Base-by-base conservation (phyloP, 2,113 vertebrate genomes). In the Megalops atlanticus region DNA sequence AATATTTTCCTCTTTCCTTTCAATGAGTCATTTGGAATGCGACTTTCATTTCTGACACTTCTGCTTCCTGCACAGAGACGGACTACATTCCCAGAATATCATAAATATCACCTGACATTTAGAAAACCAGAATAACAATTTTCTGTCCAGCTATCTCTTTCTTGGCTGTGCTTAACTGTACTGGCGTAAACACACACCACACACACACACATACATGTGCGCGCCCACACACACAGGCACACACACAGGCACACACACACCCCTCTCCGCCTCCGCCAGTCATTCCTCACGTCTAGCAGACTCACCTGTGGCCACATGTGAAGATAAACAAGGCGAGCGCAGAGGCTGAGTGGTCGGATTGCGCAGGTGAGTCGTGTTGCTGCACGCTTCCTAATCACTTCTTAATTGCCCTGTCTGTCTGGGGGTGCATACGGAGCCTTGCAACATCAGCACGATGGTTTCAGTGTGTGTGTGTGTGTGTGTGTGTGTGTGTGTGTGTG, bases 331-430 rank as follows among this genome's bases (percentile, higher is more conserved):
- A 87, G 82, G 88, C 54, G 71, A 91, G 79, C 75, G 86, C 64
- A 85, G 84, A 49, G 88, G 90, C 90, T 91, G 4, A 4, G 21
- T 18, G 14, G 73, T 24, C 73, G n/a, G 91, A 89, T 89, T 90
- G 81, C 35, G 78, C 45, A 69, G 87, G 85, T 83, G 84, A 86
- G 84, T 92, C 92, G 84, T 94, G 94, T 91, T 85, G 86, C 89
- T 92, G 90, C 93, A 91, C 83, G 94, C 87, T 83, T 88, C 83
- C 87, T 92, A 93, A 94, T 92, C 91, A 92, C 85, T 88, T 89
- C 89, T 92, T 92, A 93, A 93, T 94, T 90, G 93, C 86, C 82
- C 90, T 52, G 91, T 92, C 92, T 93, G 91, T 90, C 92, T 93
- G 89, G 88, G 88, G 83, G 74, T 83, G 82, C 88, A 58, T 87